Evolutionary conservation across 1,140 invertebrate genomes (phyloP).

Genomic region (Tetramorium parvispinum): DNA sequence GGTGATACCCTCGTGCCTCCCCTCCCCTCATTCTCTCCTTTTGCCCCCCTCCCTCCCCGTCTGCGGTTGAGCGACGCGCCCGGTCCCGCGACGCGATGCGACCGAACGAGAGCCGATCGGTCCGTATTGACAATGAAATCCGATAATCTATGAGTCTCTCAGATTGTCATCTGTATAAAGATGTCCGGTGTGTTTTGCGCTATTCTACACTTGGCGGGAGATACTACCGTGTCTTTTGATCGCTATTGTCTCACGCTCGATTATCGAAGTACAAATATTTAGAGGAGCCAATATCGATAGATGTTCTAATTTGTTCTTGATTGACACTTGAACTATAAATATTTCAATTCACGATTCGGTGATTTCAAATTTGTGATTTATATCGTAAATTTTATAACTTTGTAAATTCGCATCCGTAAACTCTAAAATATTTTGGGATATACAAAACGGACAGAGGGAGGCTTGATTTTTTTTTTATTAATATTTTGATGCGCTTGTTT

Average conservation of each 20-base stretch:
- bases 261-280: slow-evolving; percentile 1
- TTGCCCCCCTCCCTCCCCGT: background rate
- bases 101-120: background rate
- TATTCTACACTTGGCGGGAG: too few relatives aligned
- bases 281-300: background rate
- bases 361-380: background rate
- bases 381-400: background rate
- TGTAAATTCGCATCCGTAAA: background rate
- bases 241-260: background rate
- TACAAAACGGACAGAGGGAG: background rate
- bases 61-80: background rate
- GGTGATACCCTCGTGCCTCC: slow-evolving; percentile 71
- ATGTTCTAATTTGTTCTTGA: background rate
- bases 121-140: too few relatives aligned
- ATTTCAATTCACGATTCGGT: background rate
- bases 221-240: too few relatives aligned
- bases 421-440: background rate
- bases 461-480: background rate
- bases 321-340: background rate
- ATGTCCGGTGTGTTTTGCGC: too few relatives aligned
- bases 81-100: background rate
- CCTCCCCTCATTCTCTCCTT: background rate
- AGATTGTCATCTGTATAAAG: too few relatives aligned
- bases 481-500: background rate
- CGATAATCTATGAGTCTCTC: too few relatives aligned